A percentile compares a stretch with the other conserved stretches of the same genome.
Conservation (phyloP, 2,113 vertebrate species). For the Emberiza fucata region DNA sequence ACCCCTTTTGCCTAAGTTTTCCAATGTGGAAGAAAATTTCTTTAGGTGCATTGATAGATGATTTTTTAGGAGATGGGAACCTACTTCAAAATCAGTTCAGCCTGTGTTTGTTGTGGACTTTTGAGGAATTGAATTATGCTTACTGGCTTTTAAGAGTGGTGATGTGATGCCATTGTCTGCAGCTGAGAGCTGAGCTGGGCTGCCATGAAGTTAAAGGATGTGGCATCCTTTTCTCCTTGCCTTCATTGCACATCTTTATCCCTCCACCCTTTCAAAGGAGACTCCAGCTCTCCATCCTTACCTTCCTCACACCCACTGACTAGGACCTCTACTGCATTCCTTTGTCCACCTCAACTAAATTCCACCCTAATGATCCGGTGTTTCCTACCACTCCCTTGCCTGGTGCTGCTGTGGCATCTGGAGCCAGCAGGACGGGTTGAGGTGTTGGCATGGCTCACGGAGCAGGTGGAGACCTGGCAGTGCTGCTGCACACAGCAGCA, state of each 20-base stretch:
- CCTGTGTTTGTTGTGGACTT: background rate
- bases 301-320: background rate
- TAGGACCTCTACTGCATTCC: constrained; percentile 21
- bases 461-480: constrained; percentile 33
- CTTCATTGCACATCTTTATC: background rate
- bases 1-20: background rate
- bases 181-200: background rate
- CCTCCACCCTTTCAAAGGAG: background rate
- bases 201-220: background rate
- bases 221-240: background rate
- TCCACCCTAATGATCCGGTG: background rate
- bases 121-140: background rate
- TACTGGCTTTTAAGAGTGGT: background rate
- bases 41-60: background rate
- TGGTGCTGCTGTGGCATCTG: background rate
- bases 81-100: background rate
- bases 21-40: background rate
- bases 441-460: background rate
- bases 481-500: background rate
- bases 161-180: background rate
- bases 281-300: background rate
- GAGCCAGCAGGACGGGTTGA: constrained; percentile 47
- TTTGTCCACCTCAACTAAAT: constrained; percentile 50
- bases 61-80: background rate
- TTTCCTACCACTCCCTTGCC: constrained; percentile 54